These are phyloP conservation scores for Serilophus lunatus DNA, from an alignment of 2,113 vertebrate genomes.

Conservation along the genomic window DNA sequence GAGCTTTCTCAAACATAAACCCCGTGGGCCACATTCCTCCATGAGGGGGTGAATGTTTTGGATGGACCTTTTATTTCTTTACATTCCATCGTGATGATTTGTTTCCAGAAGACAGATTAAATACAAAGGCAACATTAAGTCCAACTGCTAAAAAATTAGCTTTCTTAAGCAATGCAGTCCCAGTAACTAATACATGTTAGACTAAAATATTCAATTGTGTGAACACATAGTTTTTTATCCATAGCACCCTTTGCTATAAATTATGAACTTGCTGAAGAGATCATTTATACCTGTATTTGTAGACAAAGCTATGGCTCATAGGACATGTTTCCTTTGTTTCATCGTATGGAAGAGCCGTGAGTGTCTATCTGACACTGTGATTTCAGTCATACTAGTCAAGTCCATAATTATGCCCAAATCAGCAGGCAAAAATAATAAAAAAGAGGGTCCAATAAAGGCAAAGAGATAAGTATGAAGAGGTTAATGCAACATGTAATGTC, in stretches of 20 bases:
- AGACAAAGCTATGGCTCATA: background rate
- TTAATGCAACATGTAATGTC: background rate
- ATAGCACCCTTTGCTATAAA: background rate
- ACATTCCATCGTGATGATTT: background rate
- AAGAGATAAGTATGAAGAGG: background rate
- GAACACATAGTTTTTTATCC: background rate
- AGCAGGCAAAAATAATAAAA: background rate
- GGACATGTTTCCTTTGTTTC: background rate
- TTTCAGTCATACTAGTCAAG: background rate
- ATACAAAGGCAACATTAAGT: background rate
- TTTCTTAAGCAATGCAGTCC: background rate
- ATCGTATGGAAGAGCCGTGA: background rate
- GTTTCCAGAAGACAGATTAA: background rate
- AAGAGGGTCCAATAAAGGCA: background rate
- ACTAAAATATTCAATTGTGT: background rate
- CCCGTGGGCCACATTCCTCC: background rate
- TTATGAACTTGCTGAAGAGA: background rate
- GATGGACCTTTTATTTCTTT: background rate
- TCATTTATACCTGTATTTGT: background rate
- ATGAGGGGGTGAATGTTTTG: background rate
- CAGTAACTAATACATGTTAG: background rate
- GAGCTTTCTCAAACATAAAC: background rate
- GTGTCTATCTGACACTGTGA: background rate
- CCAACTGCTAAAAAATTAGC: background rate
- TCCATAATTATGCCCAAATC: background rate